phyloP scores from a whole-genome alignment of 2,797 vertebrate genomes.

The Calcarius lapponicus region DNA sequence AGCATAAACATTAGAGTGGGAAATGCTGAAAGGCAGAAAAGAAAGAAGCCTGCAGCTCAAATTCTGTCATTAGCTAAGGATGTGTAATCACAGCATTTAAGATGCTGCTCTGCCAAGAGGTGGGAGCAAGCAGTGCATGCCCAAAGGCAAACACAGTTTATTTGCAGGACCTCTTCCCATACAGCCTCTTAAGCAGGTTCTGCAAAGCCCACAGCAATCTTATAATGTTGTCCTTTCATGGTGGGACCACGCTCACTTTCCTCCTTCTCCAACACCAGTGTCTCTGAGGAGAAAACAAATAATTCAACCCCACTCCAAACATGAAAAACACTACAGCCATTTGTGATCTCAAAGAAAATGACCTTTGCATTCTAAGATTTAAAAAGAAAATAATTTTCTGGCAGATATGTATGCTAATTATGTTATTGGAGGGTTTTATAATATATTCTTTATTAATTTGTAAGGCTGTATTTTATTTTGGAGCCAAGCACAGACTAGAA shows the following conservation, averaged over 20 bases:
- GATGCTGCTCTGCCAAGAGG: not conserved
- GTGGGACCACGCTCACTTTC: not conserved
- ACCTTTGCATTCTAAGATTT: not conserved
- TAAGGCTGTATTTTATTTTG: not conserved
- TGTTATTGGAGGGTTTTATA: not conserved
- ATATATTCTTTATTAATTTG: not conserved
- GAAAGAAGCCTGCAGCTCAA: not conserved
- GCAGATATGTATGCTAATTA: not conserved
- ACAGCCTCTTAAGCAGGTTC: not conserved
- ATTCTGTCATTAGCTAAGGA: not conserved
- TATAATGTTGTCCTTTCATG: fast-evolving
- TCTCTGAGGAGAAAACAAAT: not conserved
- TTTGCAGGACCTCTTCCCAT: not conserved
- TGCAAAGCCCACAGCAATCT: not conserved
- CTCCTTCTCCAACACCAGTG: not conserved
- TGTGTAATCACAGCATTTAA: not conserved
- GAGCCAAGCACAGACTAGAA: not conserved
- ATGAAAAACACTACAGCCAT: not conserved
- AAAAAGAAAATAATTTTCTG: not conserved
- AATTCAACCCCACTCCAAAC: not conserved
- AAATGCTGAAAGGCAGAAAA: not conserved
- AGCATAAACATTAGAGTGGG: not conserved
- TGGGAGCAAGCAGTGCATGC: not conserved
- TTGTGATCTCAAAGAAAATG: not conserved
- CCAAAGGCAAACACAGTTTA: not conserved